These are phyloP conservation scores for Chrosomus eos DNA, from an alignment of 2,797 vertebrate species.

Conservation along the genomic window DNA sequence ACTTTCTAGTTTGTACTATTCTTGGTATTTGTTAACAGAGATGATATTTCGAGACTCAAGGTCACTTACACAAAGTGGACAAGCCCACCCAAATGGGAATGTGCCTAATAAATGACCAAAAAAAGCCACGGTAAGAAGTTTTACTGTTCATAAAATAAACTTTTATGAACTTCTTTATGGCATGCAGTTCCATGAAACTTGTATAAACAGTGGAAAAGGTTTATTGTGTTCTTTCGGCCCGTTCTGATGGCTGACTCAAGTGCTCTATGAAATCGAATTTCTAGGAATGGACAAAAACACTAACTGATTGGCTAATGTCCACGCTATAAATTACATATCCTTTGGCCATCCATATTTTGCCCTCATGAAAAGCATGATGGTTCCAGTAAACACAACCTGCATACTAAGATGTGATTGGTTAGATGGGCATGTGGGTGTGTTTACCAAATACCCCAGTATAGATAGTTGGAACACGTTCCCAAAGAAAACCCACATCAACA, in stretches of 20 bases:
- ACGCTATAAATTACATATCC: conserved; percentile 14
- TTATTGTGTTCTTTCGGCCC: background rate
- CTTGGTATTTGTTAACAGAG: conserved; percentile 2
- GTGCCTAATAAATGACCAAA: background rate
- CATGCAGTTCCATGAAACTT: conserved; percentile 21
- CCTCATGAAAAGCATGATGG: conserved; percentile 2
- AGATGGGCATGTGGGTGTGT: conserved; percentile 13
- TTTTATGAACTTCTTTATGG: conserved; percentile 26
- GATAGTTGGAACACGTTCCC: background rate
- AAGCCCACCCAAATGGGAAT: background rate
- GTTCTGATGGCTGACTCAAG: too few species aligned
- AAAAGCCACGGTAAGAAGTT: background rate
- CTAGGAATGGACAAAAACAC: conserved; percentile 13
- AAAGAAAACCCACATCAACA: background rate
- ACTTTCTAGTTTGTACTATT: background rate
- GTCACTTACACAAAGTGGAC: conserved; percentile 4
- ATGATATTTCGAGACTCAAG: background rate
- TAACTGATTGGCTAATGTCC: background rate
- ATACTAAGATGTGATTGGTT: conserved; percentile 9
- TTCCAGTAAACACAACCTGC: conserved; percentile 22
- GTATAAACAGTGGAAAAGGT: background rate
- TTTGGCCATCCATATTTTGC: conserved; percentile 19
- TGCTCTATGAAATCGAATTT: conserved; percentile 33
- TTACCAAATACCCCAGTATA: conserved; percentile 23
- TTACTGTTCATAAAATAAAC: conserved; percentile 5